Conservation (phyloP, 2,888 invertebrate species). For the Drosophila merina region DNA sequence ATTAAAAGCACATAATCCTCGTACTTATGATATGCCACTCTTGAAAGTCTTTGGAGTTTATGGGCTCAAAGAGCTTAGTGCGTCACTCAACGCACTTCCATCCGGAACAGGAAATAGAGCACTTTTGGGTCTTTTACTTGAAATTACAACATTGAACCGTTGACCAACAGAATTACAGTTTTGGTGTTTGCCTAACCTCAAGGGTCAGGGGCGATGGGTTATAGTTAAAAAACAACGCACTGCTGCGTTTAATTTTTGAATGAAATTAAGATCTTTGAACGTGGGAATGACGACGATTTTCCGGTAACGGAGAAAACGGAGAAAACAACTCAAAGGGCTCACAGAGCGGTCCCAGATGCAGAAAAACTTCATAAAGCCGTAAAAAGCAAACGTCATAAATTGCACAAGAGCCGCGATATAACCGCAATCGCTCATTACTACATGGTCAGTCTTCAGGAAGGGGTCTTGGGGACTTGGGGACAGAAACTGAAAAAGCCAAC, state of each 20-base stretch:
- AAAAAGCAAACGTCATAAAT: slow-evolving; percentile 49
- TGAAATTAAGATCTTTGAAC: slow-evolving; percentile 15
- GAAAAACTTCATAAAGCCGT: slow-evolving; percentile 18
- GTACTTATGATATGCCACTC: slow-evolving; percentile 4
- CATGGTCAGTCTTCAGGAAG: slow-evolving; percentile 38
- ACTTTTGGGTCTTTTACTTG: slow-evolving; percentile 8
- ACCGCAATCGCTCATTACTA: slow-evolving; percentile 52
- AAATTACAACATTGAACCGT: slow-evolving; percentile 17
- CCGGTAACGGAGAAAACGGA: slow-evolving; percentile 12
- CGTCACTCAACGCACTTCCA: neutral
- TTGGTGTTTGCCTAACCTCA: slow-evolving; percentile 4
- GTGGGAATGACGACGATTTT: slow-evolving; percentile 40
- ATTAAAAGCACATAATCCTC: slow-evolving; percentile 20
- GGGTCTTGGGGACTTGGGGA: slow-evolving; percentile 14
- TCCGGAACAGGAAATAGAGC: slow-evolving; percentile 35
- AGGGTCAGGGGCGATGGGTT: slow-evolving; percentile 9
- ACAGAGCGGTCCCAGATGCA: slow-evolving; percentile 16
- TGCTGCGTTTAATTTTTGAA: neutral
- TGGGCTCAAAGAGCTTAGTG: slow-evolving; percentile 14
- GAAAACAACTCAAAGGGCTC: too few species aligned
- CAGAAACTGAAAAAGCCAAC: slow-evolving; percentile 10
- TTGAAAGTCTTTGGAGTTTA: neutral
- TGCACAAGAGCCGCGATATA: slow-evolving; percentile 49
- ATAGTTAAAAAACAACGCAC: neutral
- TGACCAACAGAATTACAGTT: neutral